phyloP scores from a whole-genome alignment of 2,113 vertebrate genomes.

The Oncorhynchus kisutch region DNA sequence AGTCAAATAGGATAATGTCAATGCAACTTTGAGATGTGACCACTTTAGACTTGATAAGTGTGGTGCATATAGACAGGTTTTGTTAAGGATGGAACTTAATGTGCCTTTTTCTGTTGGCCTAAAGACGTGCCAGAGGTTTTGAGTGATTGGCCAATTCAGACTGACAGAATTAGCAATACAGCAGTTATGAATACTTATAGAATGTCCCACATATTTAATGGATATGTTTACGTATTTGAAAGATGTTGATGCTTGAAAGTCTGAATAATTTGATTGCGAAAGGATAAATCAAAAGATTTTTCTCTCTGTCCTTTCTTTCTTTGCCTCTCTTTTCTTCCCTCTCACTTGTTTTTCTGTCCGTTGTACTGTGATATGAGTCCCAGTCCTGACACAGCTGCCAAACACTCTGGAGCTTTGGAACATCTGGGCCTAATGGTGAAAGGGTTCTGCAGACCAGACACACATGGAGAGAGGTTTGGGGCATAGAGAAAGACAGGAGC shows the following conservation, averaged over 20 bases:
- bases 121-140: too few relatives aligned
- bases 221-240: too few relatives aligned
- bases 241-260: too few relatives aligned
- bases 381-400: conserved; percentile 39
- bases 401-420: conserved; percentile 58
- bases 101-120: too few relatives aligned
- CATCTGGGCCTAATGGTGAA: conserved; percentile 77
- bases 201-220: too few relatives aligned
- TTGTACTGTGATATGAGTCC: conserved; percentile 54
- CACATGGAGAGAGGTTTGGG: conserved; percentile 2
- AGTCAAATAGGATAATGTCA: not conserved
- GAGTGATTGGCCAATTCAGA: too few relatives aligned
- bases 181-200: too few relatives aligned
- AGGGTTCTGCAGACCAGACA: conserved; percentile 56
- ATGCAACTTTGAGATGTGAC: not conserved
- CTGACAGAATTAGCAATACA: too few relatives aligned
- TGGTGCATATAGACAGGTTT: too few relatives aligned
- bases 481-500: not conserved
- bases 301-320: not conserved
- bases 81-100: too few relatives aligned
- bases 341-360: conserved; percentile 53
- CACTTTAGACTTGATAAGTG: not conserved
- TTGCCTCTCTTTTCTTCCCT: conserved; percentile 19
- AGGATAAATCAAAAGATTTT: not conserved
- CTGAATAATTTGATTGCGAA: too few relatives aligned